Evolutionary conservation across 92 coral and sea anemone genomes (phyloP).

Genomic region (Palythoa grandis): DNA sequence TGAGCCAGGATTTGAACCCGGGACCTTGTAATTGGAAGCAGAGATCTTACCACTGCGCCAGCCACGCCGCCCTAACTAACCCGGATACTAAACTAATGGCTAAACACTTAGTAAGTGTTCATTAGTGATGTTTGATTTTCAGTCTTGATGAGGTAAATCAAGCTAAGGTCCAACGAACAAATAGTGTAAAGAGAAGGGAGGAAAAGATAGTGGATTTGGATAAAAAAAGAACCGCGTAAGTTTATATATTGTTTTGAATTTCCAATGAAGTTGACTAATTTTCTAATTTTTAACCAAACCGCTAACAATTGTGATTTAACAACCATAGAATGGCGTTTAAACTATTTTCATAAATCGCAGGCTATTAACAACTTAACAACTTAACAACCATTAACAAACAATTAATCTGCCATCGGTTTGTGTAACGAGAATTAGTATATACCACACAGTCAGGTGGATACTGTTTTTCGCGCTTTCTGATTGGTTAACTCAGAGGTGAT

Average conservation of each 20-base stretch:
- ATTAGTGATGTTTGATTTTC: conserved; percentile 60
- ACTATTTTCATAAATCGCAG: not conserved
- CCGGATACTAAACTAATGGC: not conserved
- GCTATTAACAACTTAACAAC: not conserved
- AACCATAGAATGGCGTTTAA: not conserved
- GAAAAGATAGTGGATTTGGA: conserved; percentile 95
- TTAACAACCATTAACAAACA: not conserved
- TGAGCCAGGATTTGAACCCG: too few species aligned
- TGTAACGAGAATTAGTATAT: too few species aligned
- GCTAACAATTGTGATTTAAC: not conserved
- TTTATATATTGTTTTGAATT: conserved; percentile 5
- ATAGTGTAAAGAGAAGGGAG: conserved; percentile 95
- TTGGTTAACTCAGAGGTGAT: too few species aligned
- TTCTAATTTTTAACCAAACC: conserved; percentile 14
- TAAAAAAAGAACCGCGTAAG: conserved; percentile 74
- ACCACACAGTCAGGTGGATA: too few species aligned
- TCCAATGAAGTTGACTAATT: not conserved
- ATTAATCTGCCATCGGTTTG: too few species aligned
- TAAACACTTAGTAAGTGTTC: not conserved
- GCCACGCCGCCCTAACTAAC: not conserved
- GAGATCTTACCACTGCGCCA: too few species aligned
- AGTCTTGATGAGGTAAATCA: conserved; percentile 86
- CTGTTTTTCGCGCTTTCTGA: too few species aligned
- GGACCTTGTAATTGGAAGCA: too few species aligned
- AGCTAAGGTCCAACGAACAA: conserved; percentile 84